Evolutionary conservation across 2,888 invertebrate genomes (phyloP), one percentile per base, ranked within the genome.

Genomic region (Eupithecia tripunctaria): DNA sequence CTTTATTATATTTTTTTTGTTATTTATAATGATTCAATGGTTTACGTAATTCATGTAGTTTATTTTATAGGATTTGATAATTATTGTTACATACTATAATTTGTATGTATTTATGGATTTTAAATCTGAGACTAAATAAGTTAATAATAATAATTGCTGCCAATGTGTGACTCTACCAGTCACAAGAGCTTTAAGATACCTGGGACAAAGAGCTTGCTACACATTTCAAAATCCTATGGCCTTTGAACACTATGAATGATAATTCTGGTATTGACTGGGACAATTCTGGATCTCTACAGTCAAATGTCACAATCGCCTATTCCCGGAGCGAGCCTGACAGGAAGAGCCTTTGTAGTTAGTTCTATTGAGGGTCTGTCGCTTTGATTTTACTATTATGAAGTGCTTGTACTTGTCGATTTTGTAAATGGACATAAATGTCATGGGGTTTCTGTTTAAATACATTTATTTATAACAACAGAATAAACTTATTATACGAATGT

Each of bases 291-390:
- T 56, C 12, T 25, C 56, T 56, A 25, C 14, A 12, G 10, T 25
- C 56, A 56, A 7, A 56, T 56, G 56, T 56, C 21, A 51, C 47
- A 51, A 51, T 51, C 56, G 21, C 14, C 25, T 56, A 25, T 56
- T 12, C 51, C 25, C 56, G 56, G 56, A 5, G 56, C 14, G 25
- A 56, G 56, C 25, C 10, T 25, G 56, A 5, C 25, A 25, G 25
- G 56, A 25, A 56, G 25, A 56, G 56, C 56, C 56, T 25, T 56
- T 56, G 56, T 56, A 56, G 14, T 25, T 56, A 12, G 56, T 56
- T 14, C 56, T 56, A 56, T 56, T 56, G 56, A 25, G 25, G 21
- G 56, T 56, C 21, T 21, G 51, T 25, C 25, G 25, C 47, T 51
- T 51, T 51, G 21, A 51, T 51, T n/a, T 21, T 51, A 51, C 3